Percentiles rank a stretch among this genome's conserved stretches.
phyloP scores from a whole-genome alignment of 2,888 invertebrate species.

The Dynastes maya region DNA sequence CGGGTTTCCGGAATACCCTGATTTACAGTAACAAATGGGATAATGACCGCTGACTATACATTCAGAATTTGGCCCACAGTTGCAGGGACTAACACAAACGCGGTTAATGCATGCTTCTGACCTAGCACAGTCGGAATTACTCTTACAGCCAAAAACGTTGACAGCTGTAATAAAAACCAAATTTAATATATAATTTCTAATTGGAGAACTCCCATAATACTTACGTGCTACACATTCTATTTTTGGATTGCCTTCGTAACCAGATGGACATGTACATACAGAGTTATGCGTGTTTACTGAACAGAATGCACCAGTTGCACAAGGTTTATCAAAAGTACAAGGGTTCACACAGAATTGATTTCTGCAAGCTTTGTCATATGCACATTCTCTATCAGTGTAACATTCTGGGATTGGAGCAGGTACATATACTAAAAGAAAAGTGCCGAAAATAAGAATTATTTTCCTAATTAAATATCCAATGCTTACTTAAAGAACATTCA shows the following conservation, averaged over 20 bases:
- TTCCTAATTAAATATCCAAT: not conserved
- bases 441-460: not conserved
- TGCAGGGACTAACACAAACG: constrained; percentile 87
- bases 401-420: constrained; percentile 77
- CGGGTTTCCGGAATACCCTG: constrained; percentile 90
- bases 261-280: constrained; percentile 86
- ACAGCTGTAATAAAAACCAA: constrained; percentile 70
- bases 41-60: constrained; percentile 89
- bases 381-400: constrained; percentile 84
- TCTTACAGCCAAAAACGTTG: constrained; percentile 81
- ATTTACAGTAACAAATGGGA: constrained; percentile 87
- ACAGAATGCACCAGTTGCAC: constrained; percentile 87
- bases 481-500: constrained; percentile 76
- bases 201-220: constrained; percentile 63
- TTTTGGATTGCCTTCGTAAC: constrained; percentile 82
- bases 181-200: not conserved
- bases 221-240: constrained; percentile 86
- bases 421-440: constrained; percentile 54
- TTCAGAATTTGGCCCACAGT: constrained; percentile 87
- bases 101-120: constrained; percentile 89
- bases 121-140: constrained; percentile 85
- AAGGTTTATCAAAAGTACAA: constrained; percentile 79
- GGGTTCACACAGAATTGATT: constrained; percentile 87
- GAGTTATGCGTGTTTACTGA: constrained; percentile 84
- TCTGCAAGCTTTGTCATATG: constrained; percentile 81